Percentiles rank a stretch among this genome's conserved stretches.
Evolutionary conservation across 2,888 invertebrate species (phyloP).

Genomic region (Gymnocheta viridis): DNA sequence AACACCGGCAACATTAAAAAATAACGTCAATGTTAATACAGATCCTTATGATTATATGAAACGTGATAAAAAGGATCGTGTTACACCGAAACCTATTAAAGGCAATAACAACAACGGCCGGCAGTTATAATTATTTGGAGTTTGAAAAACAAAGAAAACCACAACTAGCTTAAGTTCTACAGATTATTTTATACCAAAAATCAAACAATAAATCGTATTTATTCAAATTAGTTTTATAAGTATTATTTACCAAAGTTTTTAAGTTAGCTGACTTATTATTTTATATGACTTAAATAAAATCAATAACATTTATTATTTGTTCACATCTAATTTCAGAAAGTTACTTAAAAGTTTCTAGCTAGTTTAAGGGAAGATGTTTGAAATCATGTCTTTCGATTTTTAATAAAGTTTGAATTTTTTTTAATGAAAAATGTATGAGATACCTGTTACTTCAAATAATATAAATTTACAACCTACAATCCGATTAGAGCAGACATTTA

Average conservation of each 20-base stretch:
- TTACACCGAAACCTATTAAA: conserved; percentile 71
- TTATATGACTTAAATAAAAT: conserved; percentile 36
- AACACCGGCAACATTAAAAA: conserved; percentile 64
- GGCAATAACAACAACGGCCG: conserved; percentile 52
- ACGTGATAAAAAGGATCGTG: conserved; percentile 76
- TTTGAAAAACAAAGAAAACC: background rate
- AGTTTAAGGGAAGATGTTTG: too few relatives aligned
- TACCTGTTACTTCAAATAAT: too few relatives aligned
- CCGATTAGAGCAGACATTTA: too few relatives aligned
- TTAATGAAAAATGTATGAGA: too few relatives aligned
- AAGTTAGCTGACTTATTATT: conserved; percentile 59
- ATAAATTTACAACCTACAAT: too few relatives aligned
- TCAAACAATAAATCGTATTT: conserved; percentile 54
- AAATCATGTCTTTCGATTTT: too few relatives aligned
- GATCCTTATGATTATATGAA: conserved; percentile 75
- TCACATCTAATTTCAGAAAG: background rate
- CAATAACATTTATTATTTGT: conserved; percentile 39
- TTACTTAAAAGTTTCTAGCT: too few relatives aligned
- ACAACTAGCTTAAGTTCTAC: conserved; percentile 45
- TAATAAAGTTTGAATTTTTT: too few relatives aligned
- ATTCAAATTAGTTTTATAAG: conserved; percentile 65
- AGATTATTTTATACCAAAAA: conserved; percentile 26
- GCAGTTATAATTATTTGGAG: conserved; percentile 43
- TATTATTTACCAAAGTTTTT: conserved; percentile 52
- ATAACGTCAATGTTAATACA: conserved; percentile 47